Conservation (phyloP, 53 echinoderm and acorn worm species). For the Pentamera pediparva region DNA sequence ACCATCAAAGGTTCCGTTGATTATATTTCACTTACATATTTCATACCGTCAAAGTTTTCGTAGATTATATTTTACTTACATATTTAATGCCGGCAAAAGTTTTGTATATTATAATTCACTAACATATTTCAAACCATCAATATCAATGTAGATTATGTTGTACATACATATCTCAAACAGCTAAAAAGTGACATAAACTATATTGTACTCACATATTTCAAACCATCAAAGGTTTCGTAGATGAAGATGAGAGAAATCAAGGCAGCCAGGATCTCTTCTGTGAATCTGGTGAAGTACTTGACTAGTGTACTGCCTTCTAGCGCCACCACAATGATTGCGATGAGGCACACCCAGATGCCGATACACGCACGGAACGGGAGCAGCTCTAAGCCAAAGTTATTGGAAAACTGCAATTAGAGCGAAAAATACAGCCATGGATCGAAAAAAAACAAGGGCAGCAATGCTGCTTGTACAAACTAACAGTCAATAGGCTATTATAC, state of each 20-base stretch:
- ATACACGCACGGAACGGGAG: slow-evolving; percentile 70
- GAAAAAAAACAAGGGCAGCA: neutral
- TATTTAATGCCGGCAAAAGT: too few species aligned
- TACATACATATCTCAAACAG: too few species aligned
- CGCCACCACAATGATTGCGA: slow-evolving; percentile 60
- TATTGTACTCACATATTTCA: slow-evolving; percentile 75
- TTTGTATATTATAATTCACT: too few species aligned
- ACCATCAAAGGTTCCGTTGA: too few species aligned
- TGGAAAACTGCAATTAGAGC: slow-evolving; percentile 52
- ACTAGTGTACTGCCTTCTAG: slow-evolving; percentile 76
- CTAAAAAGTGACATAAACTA: too few species aligned
- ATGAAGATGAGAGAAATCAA: slow-evolving; percentile 73
- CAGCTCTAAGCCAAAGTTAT: slow-evolving; percentile 47
- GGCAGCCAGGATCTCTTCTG: slow-evolving; percentile 74
- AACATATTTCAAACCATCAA: too few species aligned
- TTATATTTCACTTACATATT: too few species aligned
- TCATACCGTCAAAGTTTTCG: too few species aligned
- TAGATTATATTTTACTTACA: too few species aligned
- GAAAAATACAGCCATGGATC: neutral
- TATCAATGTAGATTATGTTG: too few species aligned
- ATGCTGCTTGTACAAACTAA: neutral
- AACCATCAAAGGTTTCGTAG: slow-evolving; percentile 65
- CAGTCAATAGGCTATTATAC: slow-evolving; percentile 18
- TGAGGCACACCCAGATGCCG: slow-evolving; percentile 71
- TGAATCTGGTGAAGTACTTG: slow-evolving; percentile 74